Evolutionary conservation across 2,888 invertebrate genomes (phyloP).

Genomic region (Trisateles emortualis): DNA sequence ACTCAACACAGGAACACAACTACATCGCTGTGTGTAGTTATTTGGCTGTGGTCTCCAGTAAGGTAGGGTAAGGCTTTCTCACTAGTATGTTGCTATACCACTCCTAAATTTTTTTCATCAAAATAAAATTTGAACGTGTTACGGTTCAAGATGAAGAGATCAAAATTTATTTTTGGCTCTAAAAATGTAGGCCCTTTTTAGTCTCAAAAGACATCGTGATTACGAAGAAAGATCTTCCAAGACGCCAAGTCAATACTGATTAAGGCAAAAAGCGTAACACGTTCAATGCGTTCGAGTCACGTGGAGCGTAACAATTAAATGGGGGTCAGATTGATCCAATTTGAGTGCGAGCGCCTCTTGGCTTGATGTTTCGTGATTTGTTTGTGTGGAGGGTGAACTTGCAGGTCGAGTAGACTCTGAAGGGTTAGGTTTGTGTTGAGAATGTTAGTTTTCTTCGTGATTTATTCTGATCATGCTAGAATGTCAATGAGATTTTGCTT

Average conservation of each 20-base stretch:
- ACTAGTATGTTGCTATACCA: no score
- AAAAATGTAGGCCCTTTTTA: no score
- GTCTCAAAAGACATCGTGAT: background rate
- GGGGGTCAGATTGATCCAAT: slow-evolving; percentile 2
- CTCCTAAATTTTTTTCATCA: no score
- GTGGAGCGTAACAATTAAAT: slow-evolving; percentile 27
- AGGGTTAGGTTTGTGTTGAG: background rate
- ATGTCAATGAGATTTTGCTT: no score
- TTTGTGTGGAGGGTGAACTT: background rate
- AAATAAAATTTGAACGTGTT: no score
- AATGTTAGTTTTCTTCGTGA: background rate
- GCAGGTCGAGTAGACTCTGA: background rate
- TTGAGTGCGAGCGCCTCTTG: background rate
- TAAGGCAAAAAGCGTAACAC: slow-evolving; percentile 14
- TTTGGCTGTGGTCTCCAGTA: no score
- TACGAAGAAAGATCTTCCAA: slow-evolving; percentile 13
- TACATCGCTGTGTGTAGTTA: no score
- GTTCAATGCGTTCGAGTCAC: slow-evolving; percentile 5
- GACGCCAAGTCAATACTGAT: slow-evolving; percentile 27
- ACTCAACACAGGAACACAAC: no score
- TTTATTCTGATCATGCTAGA: background rate
- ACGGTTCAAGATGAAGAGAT: no score
- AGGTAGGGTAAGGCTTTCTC: no score
- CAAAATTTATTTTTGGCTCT: no score
- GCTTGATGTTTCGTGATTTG: background rate